A percentile compares a stretch with the other conserved stretches of the same genome.
phyloP scores from a whole-genome alignment of 2,113 vertebrate genomes.

The Boleophthalmus pectinirostris region DNA sequence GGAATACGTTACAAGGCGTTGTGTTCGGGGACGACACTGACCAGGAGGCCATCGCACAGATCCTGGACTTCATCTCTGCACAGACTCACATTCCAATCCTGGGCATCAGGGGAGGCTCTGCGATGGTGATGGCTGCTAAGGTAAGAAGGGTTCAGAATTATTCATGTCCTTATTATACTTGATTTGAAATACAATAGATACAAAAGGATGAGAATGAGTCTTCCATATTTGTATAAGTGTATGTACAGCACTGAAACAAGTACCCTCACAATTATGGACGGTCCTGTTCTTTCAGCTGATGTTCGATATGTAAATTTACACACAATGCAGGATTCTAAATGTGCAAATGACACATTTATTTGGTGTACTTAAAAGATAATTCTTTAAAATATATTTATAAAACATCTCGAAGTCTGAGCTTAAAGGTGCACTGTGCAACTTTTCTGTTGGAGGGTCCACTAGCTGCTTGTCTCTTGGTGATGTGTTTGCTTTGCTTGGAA shows the following conservation, averaged over 20 bases:
- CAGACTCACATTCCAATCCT: conserved; percentile 98
- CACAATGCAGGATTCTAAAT: background rate
- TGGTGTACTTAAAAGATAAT: background rate
- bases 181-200: too few species aligned
- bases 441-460: too few species aligned
- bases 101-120: conserved; percentile 96
- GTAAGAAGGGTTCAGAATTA: conserved; percentile 70
- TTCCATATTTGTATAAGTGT: background rate
- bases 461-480: too few species aligned
- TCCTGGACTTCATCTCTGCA: conserved; percentile 98
- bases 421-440: background rate
- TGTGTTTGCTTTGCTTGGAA: too few species aligned
- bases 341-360: background rate
- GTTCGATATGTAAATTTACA: background rate
- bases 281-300: background rate
- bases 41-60: conserved; percentile 99
- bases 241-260: too few species aligned
- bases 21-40: conserved; percentile 98
- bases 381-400: background rate
- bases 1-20: conserved; percentile 93
- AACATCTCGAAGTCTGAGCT: background rate
- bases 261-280: background rate
- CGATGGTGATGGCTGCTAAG: conserved; percentile 99
- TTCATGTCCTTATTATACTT: background rate
- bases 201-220: too few species aligned